Evolutionary conservation across 2,797 vertebrate genomes (phyloP), one percentile per base, ranked within the genome.

Genomic region (Eupleurogrammus muticus): DNA sequence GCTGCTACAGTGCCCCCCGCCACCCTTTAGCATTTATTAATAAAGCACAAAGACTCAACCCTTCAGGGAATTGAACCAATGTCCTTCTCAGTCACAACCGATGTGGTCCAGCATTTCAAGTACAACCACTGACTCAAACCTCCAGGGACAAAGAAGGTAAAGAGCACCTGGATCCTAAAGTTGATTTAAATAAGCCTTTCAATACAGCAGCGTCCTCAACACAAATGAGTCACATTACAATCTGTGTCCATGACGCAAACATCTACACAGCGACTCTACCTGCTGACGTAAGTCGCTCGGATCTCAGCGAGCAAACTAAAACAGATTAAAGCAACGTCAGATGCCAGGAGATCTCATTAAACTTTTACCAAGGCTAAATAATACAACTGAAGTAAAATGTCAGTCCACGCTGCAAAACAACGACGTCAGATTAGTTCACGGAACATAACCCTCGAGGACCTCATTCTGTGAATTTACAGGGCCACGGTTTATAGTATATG

Each of bases 21-120:
- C 54, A 24, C 16, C 65, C 38, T 65, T 66, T 48, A 72, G 38
- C 56, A 54, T 71, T 79, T 70, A 75, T 78, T 77, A 75, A 74
- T 70, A 72, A 70, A 76, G 38, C 59, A 77, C 75, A 74, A 50
- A 38, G 23, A 7, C 56, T 79, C 77, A 58, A 73, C 61, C 52
- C 57, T 35, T 8, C 0, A n/a, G 58, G 71, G 78, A 67, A 64
- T 32, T 32, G 60, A 82, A 71, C 73, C 20, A 0, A 21, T 77
- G 65, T 13, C 75, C 70, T 77, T 69, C 81, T 75, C 62, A 5
- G 56, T 69, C 63, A 58, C 62, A 66, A 32, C 14, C 13, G 1
- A 59, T 54, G 59, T 55, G 28, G 55, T 63, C 34, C 19, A 56
- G 24, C 21, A 21, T 60, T 54, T 50, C 19, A 69, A 40, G 34